phyloP scores from a whole-genome alignment of 2,888 invertebrate species.

The Cremastobaeus sp. region DNA sequence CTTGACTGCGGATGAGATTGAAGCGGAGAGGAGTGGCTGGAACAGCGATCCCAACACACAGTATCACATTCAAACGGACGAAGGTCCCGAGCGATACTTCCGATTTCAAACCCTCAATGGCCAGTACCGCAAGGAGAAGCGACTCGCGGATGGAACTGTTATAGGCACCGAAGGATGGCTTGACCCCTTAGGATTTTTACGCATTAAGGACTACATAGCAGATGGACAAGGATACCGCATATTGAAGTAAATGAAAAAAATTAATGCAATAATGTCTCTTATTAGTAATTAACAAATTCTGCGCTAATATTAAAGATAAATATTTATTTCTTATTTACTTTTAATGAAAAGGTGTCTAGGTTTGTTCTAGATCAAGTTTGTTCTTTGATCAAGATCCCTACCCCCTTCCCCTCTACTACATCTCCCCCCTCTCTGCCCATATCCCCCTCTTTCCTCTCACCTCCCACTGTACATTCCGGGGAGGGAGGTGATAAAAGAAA shows the following conservation, averaged over 20 bases:
- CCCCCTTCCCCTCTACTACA: too few relatives aligned
- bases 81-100: constrained; percentile 94
- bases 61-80: constrained; percentile 95
- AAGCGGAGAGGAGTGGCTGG: constrained; percentile 80
- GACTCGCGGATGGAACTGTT: constrained; percentile 91
- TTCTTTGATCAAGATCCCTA: too few relatives aligned
- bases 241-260: constrained; percentile 81
- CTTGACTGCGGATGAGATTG: constrained; percentile 73
- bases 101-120: constrained; percentile 93
- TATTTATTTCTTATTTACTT: too few relatives aligned
- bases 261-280: too few relatives aligned
- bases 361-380: neutral
- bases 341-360: neutral
- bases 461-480: too few relatives aligned
- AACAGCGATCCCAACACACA: constrained; percentile 84
- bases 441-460: too few relatives aligned
- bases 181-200: constrained; percentile 88
- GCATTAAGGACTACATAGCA: constrained; percentile 92
- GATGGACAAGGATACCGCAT: constrained; percentile 91
- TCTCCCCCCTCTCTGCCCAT: too few relatives aligned
- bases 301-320: too few relatives aligned
- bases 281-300: too few relatives aligned
- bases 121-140: constrained; percentile 92
- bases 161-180: constrained; percentile 94
- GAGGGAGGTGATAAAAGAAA: too few relatives aligned